Conservation (phyloP, 2,888 invertebrate species). For the Timema cristinae region DNA sequence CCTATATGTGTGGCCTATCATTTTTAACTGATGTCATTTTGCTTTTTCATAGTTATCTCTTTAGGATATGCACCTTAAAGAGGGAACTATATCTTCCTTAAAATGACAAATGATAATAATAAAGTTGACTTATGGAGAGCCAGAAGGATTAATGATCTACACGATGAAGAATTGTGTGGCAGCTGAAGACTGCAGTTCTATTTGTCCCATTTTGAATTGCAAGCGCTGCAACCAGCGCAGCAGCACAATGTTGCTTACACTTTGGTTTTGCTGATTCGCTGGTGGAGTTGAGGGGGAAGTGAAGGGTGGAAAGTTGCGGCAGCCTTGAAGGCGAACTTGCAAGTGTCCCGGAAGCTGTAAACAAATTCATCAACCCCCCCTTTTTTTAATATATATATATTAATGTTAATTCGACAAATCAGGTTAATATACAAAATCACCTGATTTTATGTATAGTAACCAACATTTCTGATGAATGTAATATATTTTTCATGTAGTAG, state of each 20-base stretch:
- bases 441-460: too few relatives aligned
- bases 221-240: slow-evolving; percentile 85
- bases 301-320: slow-evolving; percentile 74
- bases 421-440: too few relatives aligned
- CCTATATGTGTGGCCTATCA: too few relatives aligned
- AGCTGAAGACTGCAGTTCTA: slow-evolving; percentile 87
- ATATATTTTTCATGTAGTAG: background rate
- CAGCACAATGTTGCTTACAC: slow-evolving; percentile 51
- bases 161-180: slow-evolving; percentile 86
- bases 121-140: too few relatives aligned
- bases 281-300: slow-evolving; percentile 45
- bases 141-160: slow-evolving; percentile 37
- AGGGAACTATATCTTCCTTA: too few relatives aligned
- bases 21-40: too few relatives aligned
- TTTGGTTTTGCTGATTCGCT: slow-evolving; percentile 26
- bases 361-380: slow-evolving; percentile 23
- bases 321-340: slow-evolving; percentile 79
- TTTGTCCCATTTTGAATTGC: slow-evolving; percentile 97
- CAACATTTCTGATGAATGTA: too few relatives aligned
- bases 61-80: too few relatives aligned
- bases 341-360: slow-evolving; percentile 82
- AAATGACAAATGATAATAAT: too few relatives aligned
- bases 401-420: too few relatives aligned
- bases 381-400: too few relatives aligned
- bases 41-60: too few relatives aligned